Conservation (phyloP, 1,140 invertebrate genomes). For the Batillaria attramentaria region DNA sequence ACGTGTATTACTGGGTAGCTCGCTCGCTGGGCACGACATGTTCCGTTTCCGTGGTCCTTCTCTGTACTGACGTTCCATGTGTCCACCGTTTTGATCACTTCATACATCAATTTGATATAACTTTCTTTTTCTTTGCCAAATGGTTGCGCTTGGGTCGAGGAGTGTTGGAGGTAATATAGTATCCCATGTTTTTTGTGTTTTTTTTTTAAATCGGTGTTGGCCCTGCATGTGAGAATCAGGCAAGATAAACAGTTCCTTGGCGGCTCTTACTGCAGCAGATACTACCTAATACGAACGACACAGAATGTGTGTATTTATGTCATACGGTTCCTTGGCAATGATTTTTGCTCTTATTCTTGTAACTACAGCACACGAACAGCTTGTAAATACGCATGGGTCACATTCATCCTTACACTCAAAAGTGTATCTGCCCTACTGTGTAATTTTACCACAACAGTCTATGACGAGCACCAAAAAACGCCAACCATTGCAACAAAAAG, state of each 20-base stretch:
- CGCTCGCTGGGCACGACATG: too few species aligned
- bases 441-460: neutral
- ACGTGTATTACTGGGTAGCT: too few species aligned
- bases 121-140: neutral
- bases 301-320: too few species aligned
- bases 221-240: too few species aligned
- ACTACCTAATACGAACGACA: too few species aligned
- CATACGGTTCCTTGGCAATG: too few species aligned
- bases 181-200: too few species aligned
- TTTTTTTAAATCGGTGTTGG: too few species aligned
- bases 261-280: too few species aligned
- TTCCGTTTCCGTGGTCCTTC: too few species aligned
- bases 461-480: neutral
- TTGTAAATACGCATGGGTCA: neutral
- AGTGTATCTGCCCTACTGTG: neutral
- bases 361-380: neutral
- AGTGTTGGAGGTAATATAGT: too few species aligned
- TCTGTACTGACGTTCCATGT: neutral
- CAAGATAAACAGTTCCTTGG: too few species aligned
- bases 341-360: neutral
- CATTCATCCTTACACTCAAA: neutral
- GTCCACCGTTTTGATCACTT: neutral
- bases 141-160: neutral
- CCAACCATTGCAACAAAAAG: neutral
- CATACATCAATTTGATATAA: neutral